phyloP scores from a whole-genome alignment of 2,113 vertebrate genomes.

The Callorhinus ursinus region DNA sequence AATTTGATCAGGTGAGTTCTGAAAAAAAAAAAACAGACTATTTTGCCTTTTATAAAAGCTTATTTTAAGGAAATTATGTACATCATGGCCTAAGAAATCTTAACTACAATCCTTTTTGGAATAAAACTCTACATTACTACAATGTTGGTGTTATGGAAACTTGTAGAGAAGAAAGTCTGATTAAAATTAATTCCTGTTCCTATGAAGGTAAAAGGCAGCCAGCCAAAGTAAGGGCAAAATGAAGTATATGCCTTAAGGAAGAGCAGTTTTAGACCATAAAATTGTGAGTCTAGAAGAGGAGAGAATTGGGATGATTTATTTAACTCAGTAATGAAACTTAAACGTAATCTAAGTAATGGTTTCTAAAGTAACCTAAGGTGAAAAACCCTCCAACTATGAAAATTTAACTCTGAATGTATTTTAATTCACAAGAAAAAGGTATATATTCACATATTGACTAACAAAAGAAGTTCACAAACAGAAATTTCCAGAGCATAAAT shows the following conservation, averaged over 20 bases:
- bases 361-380: conserved; percentile 54
- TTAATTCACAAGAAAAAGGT: conserved; percentile 38
- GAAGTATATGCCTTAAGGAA: conserved; percentile 70
- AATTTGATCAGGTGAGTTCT: conserved; percentile 51
- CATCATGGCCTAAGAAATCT: conserved; percentile 57
- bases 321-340: conserved; percentile 33
- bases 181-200: conserved; percentile 83
- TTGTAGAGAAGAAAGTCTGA: conserved; percentile 70
- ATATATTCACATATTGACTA: background rate
- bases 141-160: conserved; percentile 74
- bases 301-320: conserved; percentile 31
- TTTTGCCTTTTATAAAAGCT: conserved; percentile 72
- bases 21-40: background rate
- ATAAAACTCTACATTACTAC: conserved; percentile 73
- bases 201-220: conserved; percentile 78
- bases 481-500: conserved; percentile 27
- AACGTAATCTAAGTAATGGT: conserved; percentile 47
- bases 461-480: conserved; percentile 43
- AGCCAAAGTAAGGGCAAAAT: conserved; percentile 76
- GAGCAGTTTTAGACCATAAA: conserved; percentile 57
- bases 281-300: background rate
- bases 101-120: conserved; percentile 67
- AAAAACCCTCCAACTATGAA: background rate
- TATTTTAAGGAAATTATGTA: conserved; percentile 74
- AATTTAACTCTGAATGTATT: conserved; percentile 50